Conservation (phyloP, 2,888 invertebrate genomes). For the Epinotia nisella region DNA sequence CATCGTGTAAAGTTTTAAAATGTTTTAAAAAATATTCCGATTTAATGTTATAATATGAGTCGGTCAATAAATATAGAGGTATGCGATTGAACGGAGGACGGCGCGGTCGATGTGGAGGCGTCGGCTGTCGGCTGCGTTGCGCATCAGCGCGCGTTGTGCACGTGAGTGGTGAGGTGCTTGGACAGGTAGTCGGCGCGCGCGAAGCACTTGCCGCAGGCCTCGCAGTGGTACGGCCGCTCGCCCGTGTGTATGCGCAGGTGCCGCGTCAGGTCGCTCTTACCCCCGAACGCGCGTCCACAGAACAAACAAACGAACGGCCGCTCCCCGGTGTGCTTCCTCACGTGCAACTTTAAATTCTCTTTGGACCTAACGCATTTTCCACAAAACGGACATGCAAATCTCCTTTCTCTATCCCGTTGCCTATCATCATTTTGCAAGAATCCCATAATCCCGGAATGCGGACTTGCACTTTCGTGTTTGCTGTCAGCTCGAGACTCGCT, state of each 20-base stretch:
- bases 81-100: constrained; percentile 64
- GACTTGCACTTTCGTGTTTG: constrained; percentile 83
- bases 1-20: constrained; percentile 79
- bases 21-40: constrained; percentile 81
- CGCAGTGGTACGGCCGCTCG: constrained; percentile 95
- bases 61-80: constrained; percentile 67
- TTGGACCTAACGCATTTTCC: constrained; percentile 95
- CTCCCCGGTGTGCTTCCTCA: constrained; percentile 94
- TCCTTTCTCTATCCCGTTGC: constrained; percentile 87
- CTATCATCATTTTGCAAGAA: constrained; percentile 86
- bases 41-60: constrained; percentile 74
- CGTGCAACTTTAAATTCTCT: constrained; percentile 94
- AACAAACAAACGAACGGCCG: constrained; percentile 96
- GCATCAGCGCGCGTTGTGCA: constrained; percentile 88
- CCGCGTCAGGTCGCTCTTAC: constrained; percentile 94
- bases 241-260: constrained; percentile 95
- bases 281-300: constrained; percentile 94
- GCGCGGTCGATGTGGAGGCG: constrained; percentile 53
- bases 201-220: constrained; percentile 96
- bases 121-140: constrained; percentile 15
- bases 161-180: constrained; percentile 95
- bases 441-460: constrained; percentile 85
- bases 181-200: constrained; percentile 95
- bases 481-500: constrained; percentile 77
- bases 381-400: constrained; percentile 95